Conservation (phyloP, 2,113 vertebrate genomes). For the Ceuthmochares aereus region DNA sequence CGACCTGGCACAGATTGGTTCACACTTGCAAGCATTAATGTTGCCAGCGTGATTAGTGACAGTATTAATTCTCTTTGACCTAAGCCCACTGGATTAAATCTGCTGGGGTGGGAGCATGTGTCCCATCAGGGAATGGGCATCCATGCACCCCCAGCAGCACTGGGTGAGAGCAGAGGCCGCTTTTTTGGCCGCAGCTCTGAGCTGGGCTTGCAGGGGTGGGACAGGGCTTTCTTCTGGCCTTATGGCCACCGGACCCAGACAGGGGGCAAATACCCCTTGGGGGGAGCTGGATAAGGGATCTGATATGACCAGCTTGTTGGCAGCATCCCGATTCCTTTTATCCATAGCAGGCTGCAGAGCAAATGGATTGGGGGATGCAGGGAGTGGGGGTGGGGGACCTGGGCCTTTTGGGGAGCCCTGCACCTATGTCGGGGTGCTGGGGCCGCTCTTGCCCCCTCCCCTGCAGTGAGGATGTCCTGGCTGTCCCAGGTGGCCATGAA, state of each 20-base stretch:
- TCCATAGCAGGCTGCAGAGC: background rate
- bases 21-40: background rate
- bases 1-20: background rate
- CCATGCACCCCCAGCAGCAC: background rate
- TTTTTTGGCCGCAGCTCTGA: rapidly evolving
- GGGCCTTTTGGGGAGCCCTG: background rate
- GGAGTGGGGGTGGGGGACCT: background rate
- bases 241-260: rapidly evolving
- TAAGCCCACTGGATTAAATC: background rate
- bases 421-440: rapidly evolving
- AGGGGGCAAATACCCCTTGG: too few species aligned
- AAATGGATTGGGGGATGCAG: too few species aligned
- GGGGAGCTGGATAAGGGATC: background rate
- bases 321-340: background rate
- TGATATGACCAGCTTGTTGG: too few species aligned
- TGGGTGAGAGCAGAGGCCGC: rapidly evolving
- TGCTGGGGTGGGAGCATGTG: rapidly evolving
- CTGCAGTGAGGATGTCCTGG: background rate
- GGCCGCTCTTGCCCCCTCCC: rapidly evolving
- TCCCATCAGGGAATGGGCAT: background rate
- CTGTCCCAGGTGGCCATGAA: constrained; percentile 71
- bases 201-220: background rate
- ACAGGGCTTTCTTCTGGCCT: background rate
- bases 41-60: background rate
- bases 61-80: background rate